These are phyloP conservation scores for Psittacula derbiana DNA, from an alignment of 2,797 vertebrate species.

Conservation along the genomic window DNA sequence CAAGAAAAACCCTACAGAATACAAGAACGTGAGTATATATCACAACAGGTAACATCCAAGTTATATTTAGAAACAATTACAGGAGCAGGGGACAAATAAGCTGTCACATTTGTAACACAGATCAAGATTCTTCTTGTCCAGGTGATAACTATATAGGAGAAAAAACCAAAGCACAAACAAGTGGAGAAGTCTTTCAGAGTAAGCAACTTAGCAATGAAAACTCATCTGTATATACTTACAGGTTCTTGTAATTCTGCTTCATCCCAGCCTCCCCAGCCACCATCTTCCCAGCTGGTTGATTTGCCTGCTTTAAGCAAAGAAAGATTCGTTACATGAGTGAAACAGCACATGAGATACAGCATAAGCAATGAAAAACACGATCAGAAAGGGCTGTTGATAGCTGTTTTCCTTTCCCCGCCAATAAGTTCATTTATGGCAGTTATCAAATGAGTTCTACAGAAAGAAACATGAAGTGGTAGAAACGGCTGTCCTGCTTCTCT, in stretches of 20 bases:
- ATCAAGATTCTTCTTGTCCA: background rate
- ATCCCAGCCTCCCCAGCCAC: slow-evolving; percentile 94
- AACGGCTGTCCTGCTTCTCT: background rate
- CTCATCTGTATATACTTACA: slow-evolving; percentile 61
- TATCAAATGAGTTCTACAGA: background rate
- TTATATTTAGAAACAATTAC: background rate
- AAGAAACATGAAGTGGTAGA: background rate
- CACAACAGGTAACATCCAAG: background rate
- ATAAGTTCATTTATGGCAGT: background rate
- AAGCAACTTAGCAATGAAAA: background rate
- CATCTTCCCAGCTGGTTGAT: slow-evolving; percentile 89
- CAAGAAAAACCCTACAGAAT: background rate
- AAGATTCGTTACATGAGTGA: background rate
- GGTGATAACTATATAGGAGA: background rate
- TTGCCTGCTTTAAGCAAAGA: slow-evolving; percentile 76
- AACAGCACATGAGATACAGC: background rate
- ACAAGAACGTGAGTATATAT: background rate
- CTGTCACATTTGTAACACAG: background rate
- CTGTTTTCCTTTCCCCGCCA: background rate
- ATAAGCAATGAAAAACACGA: background rate
- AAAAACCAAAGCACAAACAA: background rate
- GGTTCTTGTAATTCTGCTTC: slow-evolving; percentile 75
- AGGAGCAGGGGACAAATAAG: background rate
- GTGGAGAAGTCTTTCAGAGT: background rate
- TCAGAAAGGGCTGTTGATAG: background rate